phyloP scores from a whole-genome alignment of 2,888 invertebrate genomes.

The Beris morrisii region DNA sequence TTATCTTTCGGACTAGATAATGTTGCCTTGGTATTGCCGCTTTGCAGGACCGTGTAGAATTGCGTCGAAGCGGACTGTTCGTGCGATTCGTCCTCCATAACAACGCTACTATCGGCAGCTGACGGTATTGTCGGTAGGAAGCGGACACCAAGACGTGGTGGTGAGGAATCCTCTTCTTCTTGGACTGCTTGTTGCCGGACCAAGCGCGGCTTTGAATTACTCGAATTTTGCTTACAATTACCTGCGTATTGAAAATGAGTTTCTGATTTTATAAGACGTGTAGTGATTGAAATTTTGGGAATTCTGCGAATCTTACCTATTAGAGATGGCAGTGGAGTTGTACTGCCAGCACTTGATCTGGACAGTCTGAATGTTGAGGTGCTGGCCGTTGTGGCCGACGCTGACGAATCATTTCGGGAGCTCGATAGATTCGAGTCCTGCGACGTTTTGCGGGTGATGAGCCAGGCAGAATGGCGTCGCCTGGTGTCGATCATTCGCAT shows the following conservation, averaged over 20 bases:
- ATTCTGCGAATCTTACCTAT: conserved; percentile 44
- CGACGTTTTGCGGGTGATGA: conserved; percentile 87
- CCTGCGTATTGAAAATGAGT: conserved; percentile 42
- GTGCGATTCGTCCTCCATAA: conserved; percentile 64
- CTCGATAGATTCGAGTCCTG: conserved; percentile 90
- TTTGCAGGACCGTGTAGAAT: conserved; percentile 44
- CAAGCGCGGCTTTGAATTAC: conserved; percentile 67
- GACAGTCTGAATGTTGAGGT: conserved; percentile 90
- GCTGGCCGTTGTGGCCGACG: conserved; percentile 86
- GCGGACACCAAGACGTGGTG: conserved; percentile 60
- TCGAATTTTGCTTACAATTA: conserved; percentile 46
- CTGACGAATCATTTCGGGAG: conserved; percentile 88
- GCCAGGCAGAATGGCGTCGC: conserved; percentile 82
- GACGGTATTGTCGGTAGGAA: conserved; percentile 74
- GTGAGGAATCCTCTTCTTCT: conserved; percentile 68
- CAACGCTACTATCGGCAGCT: conserved; percentile 71
- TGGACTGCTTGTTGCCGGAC: conserved; percentile 80
- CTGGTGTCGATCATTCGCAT: conserved; percentile 72
- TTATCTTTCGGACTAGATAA: conserved; percentile 47
- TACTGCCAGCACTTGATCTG: conserved; percentile 72
- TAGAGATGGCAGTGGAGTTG: conserved; percentile 55
- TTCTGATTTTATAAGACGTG: conserved; percentile 6
- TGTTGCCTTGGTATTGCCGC: conserved; percentile 44
- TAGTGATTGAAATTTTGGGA: neutral
- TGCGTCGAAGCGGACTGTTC: conserved; percentile 43